Percentiles rank a stretch among this genome's conserved stretches.
phyloP scores from a whole-genome alignment of 64 coral and sea anemone species.

The Montipora cactus region DNA sequence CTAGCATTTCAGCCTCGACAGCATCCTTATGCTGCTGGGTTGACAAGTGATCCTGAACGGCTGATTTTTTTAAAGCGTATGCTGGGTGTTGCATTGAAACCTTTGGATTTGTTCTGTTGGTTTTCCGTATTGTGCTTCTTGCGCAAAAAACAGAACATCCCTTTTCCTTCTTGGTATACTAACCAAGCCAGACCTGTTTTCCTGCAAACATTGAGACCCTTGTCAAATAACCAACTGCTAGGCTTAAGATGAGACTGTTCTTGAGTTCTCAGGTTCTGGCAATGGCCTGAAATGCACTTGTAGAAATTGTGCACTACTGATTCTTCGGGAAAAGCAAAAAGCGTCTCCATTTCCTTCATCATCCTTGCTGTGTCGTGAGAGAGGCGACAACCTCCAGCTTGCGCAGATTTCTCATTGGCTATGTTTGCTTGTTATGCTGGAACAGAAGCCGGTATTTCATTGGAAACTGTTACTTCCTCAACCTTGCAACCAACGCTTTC shows the following conservation, averaged over 20 bases:
- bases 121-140: neutral
- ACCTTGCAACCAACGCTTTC: neutral
- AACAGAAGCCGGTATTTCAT: neutral
- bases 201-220: neutral
- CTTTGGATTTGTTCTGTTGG: neutral
- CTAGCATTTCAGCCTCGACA: slow-evolving; percentile 46
- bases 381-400: neutral
- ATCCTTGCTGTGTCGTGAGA: neutral
- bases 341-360: slow-evolving; percentile 33
- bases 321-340: slow-evolving; percentile 57
- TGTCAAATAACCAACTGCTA: slow-evolving; percentile 15
- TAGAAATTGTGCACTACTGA: slow-evolving; percentile 60
- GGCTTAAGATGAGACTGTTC: slow-evolving; percentile 42
- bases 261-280: neutral
- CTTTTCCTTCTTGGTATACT: neutral
- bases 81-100: neutral
- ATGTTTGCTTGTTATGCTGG: neutral
- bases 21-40: slow-evolving; percentile 35
- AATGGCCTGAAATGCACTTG: slow-evolving; percentile 48
- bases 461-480: neutral
- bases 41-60: neutral
- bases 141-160: neutral
- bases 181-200: neutral
- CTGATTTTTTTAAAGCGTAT: neutral
- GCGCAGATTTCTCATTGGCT: neutral